Evolutionary conservation across 2,888 invertebrate species (phyloP).

Genomic region (Myopa tessellatipennis): DNA sequence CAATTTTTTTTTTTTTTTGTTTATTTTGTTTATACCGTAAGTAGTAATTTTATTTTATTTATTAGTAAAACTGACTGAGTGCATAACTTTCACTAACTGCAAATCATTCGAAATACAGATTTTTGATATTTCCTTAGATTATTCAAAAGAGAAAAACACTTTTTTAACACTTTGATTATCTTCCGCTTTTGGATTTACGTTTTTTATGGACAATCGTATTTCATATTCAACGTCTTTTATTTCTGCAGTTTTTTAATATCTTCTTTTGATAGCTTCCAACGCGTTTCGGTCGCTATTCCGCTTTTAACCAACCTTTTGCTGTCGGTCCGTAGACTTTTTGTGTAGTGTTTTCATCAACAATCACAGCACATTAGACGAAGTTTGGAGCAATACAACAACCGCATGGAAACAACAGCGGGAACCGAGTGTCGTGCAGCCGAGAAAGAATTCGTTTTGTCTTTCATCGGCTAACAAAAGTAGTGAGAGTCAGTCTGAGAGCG

Average conservation of each 20-base stretch:
- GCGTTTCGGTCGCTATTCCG: conserved; percentile 23
- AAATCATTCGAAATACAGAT: neutral
- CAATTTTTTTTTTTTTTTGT: too few species aligned
- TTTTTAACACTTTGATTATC: neutral
- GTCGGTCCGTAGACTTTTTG: conserved; percentile 12
- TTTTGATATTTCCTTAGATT: neutral
- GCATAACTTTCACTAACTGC: neutral
- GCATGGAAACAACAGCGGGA: conserved; percentile 23
- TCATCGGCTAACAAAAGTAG: neutral
- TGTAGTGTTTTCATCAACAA: neutral
- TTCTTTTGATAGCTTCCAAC: conserved; percentile 5
- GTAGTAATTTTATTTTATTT: neutral
- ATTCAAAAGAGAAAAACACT: neutral
- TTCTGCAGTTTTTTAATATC: neutral
- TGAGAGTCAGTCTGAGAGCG: neutral
- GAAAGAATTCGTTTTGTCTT: neutral
- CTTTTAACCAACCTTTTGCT: conserved; percentile 28
- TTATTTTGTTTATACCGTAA: neutral
- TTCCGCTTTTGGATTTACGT: conserved; percentile 9
- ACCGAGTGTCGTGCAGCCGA: conserved; percentile 2
- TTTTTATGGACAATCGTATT: neutral
- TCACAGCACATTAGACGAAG: neutral
- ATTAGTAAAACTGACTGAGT: neutral
- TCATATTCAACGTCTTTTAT: neutral
- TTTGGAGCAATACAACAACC: conserved; percentile 8